Conservation (phyloP, 2,113 vertebrate genomes). For the Mustela nigripes region DNA sequence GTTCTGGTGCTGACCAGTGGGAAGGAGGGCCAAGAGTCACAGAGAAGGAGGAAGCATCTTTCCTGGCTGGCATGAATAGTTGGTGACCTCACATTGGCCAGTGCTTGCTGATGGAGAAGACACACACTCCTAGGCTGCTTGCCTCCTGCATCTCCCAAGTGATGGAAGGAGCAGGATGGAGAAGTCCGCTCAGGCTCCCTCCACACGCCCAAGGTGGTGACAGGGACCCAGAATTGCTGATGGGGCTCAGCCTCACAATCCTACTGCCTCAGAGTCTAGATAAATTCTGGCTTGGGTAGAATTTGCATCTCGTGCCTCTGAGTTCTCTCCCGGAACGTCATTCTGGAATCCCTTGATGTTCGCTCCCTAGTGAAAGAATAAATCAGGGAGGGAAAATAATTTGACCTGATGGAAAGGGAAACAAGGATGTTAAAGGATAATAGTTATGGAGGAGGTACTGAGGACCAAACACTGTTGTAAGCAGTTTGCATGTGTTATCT, state of each 20-base stretch:
- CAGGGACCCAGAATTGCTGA: neutral
- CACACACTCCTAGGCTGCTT: neutral
- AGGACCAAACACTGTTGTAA: neutral
- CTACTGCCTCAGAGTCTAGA: slow-evolving; percentile 59
- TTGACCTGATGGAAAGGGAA: neutral
- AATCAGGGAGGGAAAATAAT: neutral
- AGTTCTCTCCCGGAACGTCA: slow-evolving; percentile 76
- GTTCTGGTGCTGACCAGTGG: neutral
- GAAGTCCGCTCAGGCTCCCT: neutral
- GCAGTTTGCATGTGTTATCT: neutral
- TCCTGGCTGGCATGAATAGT: neutral
- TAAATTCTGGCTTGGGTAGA: slow-evolving; percentile 85
- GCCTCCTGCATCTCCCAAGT: neutral
- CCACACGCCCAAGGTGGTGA: neutral
- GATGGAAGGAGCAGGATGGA: neutral
- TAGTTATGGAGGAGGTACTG: neutral
- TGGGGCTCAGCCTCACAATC: neutral
- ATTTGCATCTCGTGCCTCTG: slow-evolving; percentile 86
- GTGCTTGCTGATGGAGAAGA: neutral
- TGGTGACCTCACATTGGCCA: neutral
- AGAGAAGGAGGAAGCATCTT: neutral
- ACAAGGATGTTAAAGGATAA: neutral
- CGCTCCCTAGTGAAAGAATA: slow-evolving; percentile 83
- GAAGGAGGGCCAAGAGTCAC: neutral
- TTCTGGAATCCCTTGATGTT: slow-evolving; percentile 79